Evolutionary conservation across 2,888 invertebrate genomes (phyloP).

Genomic region (Calameuta idolon): DNA sequence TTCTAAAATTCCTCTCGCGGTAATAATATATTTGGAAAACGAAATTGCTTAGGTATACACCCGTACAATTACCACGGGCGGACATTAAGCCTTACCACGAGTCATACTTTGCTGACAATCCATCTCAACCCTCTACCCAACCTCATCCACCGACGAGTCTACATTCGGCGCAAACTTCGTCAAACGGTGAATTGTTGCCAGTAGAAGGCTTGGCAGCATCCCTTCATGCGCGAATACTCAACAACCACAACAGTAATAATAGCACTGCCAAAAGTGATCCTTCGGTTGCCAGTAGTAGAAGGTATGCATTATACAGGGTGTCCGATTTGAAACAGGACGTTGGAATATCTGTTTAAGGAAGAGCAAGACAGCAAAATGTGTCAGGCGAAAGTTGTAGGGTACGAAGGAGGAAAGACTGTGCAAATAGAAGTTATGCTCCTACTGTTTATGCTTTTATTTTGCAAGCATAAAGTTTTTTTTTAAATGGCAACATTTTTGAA

Average conservation of each 20-base stretch:
- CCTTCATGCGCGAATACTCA: slow-evolving; percentile 82
- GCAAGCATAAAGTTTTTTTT: too few relatives aligned
- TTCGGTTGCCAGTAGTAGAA: slow-evolving; percentile 45
- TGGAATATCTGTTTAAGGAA: too few relatives aligned
- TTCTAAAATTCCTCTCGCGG: background rate
- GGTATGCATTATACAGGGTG: slow-evolving; percentile 39
- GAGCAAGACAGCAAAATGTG: too few relatives aligned
- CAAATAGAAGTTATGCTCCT: too few relatives aligned
- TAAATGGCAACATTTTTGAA: too few relatives aligned
- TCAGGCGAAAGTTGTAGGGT: too few relatives aligned
- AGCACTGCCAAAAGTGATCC: slow-evolving; percentile 55
- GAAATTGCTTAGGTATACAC: slow-evolving; percentile 66
- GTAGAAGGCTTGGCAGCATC: slow-evolving; percentile 84
- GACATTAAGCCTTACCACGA: slow-evolving; percentile 81
- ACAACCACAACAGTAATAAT: slow-evolving; percentile 69
- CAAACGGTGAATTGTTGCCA: slow-evolving; percentile 61
- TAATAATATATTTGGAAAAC: background rate
- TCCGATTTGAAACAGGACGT: too few relatives aligned
- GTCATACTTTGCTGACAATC: slow-evolving; percentile 75
- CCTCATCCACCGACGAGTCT: slow-evolving; percentile 53
- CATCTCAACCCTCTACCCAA: slow-evolving; percentile 59
- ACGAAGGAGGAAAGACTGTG: too few relatives aligned
- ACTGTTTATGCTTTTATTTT: too few relatives aligned
- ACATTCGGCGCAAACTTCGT: slow-evolving; percentile 55
- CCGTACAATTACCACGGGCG: slow-evolving; percentile 74